These are phyloP conservation scores for Cnemophilus loriae DNA, from an alignment of 2,113 vertebrate genomes.

Conservation along the genomic window DNA sequence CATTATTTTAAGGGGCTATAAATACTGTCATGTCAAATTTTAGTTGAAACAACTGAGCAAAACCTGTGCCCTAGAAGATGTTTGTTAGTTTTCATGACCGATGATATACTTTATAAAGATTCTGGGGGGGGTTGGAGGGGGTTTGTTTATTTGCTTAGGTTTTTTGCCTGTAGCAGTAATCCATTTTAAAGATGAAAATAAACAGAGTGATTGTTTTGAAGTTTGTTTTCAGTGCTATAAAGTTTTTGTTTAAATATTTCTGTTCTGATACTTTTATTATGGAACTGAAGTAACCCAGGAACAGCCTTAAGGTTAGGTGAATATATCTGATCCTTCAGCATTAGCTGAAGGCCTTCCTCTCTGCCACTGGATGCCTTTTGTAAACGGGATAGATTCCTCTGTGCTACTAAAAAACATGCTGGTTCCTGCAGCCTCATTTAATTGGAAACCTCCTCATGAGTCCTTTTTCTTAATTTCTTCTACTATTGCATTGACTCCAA, in stretches of 20 bases:
- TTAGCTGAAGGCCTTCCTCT: background rate
- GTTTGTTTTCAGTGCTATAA: slow-evolving; percentile 32
- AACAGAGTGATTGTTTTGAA: background rate
- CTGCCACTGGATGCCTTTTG: background rate
- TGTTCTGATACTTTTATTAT: background rate
- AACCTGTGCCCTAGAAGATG: background rate
- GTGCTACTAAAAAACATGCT: background rate
- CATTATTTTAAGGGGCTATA: background rate
- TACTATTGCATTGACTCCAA: background rate
- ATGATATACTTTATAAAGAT: background rate
- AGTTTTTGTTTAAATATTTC: slow-evolving; percentile 31
- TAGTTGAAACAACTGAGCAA: slow-evolving; percentile 14
- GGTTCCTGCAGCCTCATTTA: background rate
- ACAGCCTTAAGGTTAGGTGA: background rate
- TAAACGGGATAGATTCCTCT: background rate
- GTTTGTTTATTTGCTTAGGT: background rate
- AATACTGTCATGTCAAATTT: slow-evolving; percentile 34
- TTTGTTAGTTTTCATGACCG: background rate
- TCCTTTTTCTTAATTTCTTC: background rate
- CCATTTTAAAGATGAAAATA: slow-evolving; percentile 44
- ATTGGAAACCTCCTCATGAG: background rate
- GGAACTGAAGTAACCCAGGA: background rate
- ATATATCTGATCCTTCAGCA: background rate
- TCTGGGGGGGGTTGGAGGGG: background rate
- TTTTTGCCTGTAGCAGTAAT: background rate